phyloP scores from a whole-genome alignment of 2,888 invertebrate genomes.

The Stenoptilia bipunctidactyla region DNA sequence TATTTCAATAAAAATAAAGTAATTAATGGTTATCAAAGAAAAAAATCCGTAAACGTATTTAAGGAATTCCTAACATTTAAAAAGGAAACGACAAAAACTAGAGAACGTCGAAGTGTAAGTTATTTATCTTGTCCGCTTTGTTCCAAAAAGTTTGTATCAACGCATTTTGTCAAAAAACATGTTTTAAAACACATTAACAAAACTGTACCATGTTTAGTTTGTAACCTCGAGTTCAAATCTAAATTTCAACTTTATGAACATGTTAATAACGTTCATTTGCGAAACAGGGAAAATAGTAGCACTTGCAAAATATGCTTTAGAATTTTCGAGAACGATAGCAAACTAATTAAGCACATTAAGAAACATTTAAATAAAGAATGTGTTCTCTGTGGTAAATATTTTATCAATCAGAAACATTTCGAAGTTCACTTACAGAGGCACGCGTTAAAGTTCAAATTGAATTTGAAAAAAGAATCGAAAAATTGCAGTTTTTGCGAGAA shows the following conservation, averaged over 20 bases:
- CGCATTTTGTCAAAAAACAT: conserved; percentile 47
- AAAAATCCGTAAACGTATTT: conserved; percentile 24
- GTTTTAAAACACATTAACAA: conserved; percentile 33
- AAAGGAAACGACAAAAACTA: conserved; percentile 27
- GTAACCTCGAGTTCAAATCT: conserved; percentile 30
- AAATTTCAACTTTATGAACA: conserved; percentile 50
- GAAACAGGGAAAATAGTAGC: conserved; percentile 20
- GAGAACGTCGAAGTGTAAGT: conserved; percentile 7
- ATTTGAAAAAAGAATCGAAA: conserved; percentile 22
- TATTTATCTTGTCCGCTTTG: conserved; percentile 41
- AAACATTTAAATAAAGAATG: conserved; percentile 34
- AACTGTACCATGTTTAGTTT: conserved; percentile 31
- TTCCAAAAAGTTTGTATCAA: conserved; percentile 46
- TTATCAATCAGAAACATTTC: conserved; percentile 28
- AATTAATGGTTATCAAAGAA: conserved; percentile 31
- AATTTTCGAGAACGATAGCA: conserved; percentile 24
- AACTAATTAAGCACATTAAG: conserved; percentile 28
- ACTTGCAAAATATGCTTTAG: conserved; percentile 39
- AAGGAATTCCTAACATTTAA: conserved; percentile 51
- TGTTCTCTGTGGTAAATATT: conserved; percentile 38
- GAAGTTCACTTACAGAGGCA: conserved; percentile 44
- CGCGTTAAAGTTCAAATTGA: conserved; percentile 24
- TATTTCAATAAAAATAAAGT: conserved; percentile 26
- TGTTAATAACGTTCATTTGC: conserved; percentile 35
- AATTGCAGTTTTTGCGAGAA: conserved; percentile 58